Evolutionary conservation across 2,113 vertebrate species (phyloP), one percentile per base, ranked within the genome.

Genomic region (Raja brachyura): DNA sequence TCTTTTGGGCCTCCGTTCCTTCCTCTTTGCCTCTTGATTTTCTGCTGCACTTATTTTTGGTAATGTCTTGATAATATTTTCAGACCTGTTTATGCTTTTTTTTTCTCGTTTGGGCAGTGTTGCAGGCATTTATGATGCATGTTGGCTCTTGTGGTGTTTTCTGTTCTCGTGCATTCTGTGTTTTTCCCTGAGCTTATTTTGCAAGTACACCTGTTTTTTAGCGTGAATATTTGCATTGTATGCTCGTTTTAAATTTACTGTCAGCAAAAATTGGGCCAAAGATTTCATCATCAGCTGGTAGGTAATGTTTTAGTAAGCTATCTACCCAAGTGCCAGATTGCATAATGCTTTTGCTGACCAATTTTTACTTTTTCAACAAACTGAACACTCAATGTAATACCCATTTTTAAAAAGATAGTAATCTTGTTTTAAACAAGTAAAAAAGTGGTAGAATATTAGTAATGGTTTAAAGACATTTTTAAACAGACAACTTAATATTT

Each of bases 211-310:
- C 16, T 68, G 10, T 4, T 59, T 85, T 59, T 22, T 11, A 59
- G 48, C 28, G 56, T 86, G 8, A 25, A 86, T n/a, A 86, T 86
- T 86, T 86, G 54, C 81, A 25, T 28, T 86, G 56, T 86, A 28
- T 61, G 56, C 56, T 61, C 3, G 6, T 86, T 86, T 14, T 39
- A 39, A 16, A 70, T 22, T 3, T 70, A 90, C 8, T 70, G 88
- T 48, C 31, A 90, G 63, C 88, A 90, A 90, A 90, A n/a, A 90
- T 48, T 63, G 33, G 31, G 63, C 88, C 33, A 70, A 90, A 75
- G 25, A 31, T 16, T 8, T 90, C 85, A 28, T 14, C 66, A 90
- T 90, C 88, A 90, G 20, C 76, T 48, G n/a, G 31, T 3, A 8
- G 18, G 22, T 90, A 39, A 70, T 70, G 63, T 70, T 70, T 66